Evolutionary conservation across 2,113 vertebrate genomes (phyloP), one percentile per base, ranked within the genome.

Genomic region (Equus quagga): DNA sequence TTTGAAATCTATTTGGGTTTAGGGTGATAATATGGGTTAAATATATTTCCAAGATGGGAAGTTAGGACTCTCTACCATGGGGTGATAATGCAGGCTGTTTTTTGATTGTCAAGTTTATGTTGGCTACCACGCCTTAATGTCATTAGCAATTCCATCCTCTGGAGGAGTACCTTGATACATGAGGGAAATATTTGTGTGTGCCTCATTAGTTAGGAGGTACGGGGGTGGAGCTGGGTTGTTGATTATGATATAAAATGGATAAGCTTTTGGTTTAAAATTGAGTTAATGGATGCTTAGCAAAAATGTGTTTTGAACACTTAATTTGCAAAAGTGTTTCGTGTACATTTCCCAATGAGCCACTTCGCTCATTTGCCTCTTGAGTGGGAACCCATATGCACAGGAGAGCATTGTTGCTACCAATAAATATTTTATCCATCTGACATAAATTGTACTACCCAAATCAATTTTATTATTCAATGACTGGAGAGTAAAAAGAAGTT

Each of bases 121-220:
- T 69, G 58, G 26, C 65, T 84, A n/a, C 54, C 94, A 94, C 28
- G 3, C 91, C 79, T 90, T 67, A 13, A 72, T 65, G 65, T 65
- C 41, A 24, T 89, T 67, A 92, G 67, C 31, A 18, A 88, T 62
- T 82, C 46, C 28, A 62, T 28, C 41, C 69, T 80, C n/a, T n/a
- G 3, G 56, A 96, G 96, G 92, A 72, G 58, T 88, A 15, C 83
- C 92, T 82, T 97, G 85, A 95, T 97, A 96, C 97, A 67, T 85
- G 81, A 81, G 62, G 82, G 81, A 86, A 49, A 94, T 87, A 76
- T 54, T 51, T 64, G n/a, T 49, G 8, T 80, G 83, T 94, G 91
- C 18, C 91, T 96, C 79, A 64, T 82, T 81, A 96, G 80, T 86
- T 80, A 64, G 79, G 24, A 84, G 86, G 33, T 49, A 26, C 0